phyloP scores from a whole-genome alignment of 2,888 invertebrate species.

The Gymnosoma rotundatum region DNA sequence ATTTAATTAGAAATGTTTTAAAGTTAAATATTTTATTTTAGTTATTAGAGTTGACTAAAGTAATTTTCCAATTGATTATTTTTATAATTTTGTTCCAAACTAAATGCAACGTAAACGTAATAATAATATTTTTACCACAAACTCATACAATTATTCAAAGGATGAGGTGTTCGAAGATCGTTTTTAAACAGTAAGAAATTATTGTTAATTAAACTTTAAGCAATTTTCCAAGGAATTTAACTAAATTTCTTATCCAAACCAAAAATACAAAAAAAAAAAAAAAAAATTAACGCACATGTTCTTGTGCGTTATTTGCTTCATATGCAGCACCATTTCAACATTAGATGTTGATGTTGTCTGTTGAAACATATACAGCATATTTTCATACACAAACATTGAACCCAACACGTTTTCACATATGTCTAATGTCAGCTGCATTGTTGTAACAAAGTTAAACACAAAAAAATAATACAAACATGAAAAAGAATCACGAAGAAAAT shows the following conservation, averaged over 20 bases:
- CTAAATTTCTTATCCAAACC: constrained; percentile 45
- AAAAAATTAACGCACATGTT: neutral
- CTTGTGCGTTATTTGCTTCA: neutral
- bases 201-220: constrained; percentile 62
- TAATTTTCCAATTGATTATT: neutral
- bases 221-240: constrained; percentile 64
- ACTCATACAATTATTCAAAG: neutral
- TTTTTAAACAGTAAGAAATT: constrained; percentile 39
- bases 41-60: too few species aligned
- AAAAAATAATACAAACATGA: constrained; percentile 8
- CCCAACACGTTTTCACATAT: constrained; percentile 67
- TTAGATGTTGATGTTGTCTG: constrained; percentile 1
- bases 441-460: constrained; percentile 57
- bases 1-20: too few species aligned
- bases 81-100: neutral
- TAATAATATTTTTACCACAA: neutral
- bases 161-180: constrained; percentile 22
- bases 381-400: constrained; percentile 60
- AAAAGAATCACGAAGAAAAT: constrained; percentile 19
- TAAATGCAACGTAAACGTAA: neutral
- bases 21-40: neutral
- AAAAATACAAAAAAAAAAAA: neutral
- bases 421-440: constrained; percentile 68
- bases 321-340: neutral
- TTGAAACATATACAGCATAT: constrained; percentile 45